Conservation (phyloP, 2,888 invertebrate species). For the Xestobium rufovillosum region DNA sequence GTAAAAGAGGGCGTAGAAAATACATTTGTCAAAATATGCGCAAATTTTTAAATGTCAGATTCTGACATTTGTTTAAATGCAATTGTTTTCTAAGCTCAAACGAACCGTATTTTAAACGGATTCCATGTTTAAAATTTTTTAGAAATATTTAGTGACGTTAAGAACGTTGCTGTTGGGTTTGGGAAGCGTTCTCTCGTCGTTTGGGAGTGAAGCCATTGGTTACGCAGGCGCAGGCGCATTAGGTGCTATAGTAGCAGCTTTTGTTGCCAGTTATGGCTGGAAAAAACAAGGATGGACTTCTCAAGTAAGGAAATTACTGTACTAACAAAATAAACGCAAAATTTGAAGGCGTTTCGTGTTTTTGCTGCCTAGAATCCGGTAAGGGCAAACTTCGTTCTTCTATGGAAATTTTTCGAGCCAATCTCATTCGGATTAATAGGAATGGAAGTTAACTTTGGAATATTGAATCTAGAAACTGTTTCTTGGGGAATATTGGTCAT, state of each 20-base stretch:
- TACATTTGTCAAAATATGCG: constrained; percentile 4
- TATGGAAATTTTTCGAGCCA: constrained; percentile 71
- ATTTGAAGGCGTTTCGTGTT: constrained; percentile 5
- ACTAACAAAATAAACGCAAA: constrained; percentile 1
- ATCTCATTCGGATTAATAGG: constrained; percentile 72
- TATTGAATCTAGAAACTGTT: constrained; percentile 44
- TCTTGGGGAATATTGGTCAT: constrained; percentile 46
- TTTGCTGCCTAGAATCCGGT: constrained; percentile 49
- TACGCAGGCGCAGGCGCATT: constrained; percentile 58
- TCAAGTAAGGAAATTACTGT: constrained; percentile 23
- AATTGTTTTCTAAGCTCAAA: too few species aligned
- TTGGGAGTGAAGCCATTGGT: constrained; percentile 53
- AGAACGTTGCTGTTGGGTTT: constrained; percentile 51
- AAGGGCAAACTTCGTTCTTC: constrained; percentile 47
- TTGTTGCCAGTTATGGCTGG: constrained; percentile 51
- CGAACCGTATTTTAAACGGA: too few species aligned
- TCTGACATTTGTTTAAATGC: too few species aligned
- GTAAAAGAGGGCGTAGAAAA: too few species aligned
- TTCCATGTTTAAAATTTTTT: too few species aligned
- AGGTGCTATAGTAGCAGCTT: constrained; percentile 49
- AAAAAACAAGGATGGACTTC: constrained; percentile 36
- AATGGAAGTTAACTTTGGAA: constrained; percentile 58
- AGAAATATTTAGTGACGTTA: constrained; percentile 43
- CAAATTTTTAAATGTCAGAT: constrained; percentile 6
- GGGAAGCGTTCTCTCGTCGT: constrained; percentile 56